Evolutionary conservation across 2,113 vertebrate genomes (phyloP).

Genomic region (Illadopsis cleaveri): DNA sequence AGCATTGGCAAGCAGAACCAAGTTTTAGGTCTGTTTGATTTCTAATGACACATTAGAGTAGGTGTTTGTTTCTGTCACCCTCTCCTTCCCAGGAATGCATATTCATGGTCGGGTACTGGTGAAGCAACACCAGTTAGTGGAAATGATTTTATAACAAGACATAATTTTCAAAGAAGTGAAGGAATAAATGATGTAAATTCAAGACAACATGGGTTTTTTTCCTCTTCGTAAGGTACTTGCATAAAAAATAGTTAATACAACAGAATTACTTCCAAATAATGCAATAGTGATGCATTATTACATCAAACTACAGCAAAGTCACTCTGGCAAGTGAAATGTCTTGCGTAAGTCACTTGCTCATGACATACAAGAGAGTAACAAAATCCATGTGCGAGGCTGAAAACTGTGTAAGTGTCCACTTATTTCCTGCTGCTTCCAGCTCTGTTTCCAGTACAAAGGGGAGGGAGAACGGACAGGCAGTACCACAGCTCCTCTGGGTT

Average conservation of each 20-base stretch:
- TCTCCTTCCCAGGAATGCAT: conserved; percentile 25
- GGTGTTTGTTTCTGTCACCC: conserved; percentile 61
- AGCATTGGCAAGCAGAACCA: conserved; percentile 17
- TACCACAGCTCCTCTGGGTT: neutral
- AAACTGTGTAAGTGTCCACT: neutral
- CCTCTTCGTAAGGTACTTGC: neutral
- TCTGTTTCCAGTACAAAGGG: neutral
- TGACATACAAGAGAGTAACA: neutral
- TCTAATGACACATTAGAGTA: conserved; percentile 61
- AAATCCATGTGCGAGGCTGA: neutral
- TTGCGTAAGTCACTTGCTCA: neutral
- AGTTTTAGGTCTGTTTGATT: conserved; percentile 62
- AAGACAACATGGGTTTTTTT: fast-evolving
- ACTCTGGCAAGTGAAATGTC: neutral
- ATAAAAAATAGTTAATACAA: neutral
- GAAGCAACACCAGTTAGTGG: conserved; percentile 13
- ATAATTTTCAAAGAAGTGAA: neutral
- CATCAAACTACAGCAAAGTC: neutral
- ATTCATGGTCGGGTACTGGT: neutral
- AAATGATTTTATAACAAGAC: conserved; percentile 31
- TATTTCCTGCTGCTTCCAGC: neutral
- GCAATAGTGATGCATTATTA: neutral
- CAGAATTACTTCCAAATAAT: conserved; percentile 17
- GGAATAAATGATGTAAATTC: neutral
- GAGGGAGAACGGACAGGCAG: neutral